Evolutionary conservation across 2,113 vertebrate species (phyloP).

Genomic region (Sinocyclocheilus grahami): DNA sequence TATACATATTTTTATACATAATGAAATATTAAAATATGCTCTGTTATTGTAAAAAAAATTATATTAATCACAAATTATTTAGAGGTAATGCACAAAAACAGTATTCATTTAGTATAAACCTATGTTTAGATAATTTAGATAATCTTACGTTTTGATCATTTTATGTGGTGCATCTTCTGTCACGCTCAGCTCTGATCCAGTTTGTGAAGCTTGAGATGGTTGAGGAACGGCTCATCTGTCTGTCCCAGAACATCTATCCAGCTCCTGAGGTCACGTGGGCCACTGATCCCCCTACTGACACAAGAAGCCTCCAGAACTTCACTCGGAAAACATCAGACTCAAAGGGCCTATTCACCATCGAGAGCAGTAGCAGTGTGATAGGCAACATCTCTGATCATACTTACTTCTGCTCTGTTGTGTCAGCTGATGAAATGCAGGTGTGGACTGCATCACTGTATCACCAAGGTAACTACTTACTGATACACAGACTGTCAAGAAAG

Average conservation of each 20-base stretch:
- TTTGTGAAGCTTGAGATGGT: slow-evolving; percentile 71
- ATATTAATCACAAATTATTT: too few relatives aligned
- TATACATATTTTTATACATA: too few relatives aligned
- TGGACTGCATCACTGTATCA: slow-evolving; percentile 73
- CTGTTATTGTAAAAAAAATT: too few relatives aligned
- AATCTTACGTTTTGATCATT: background rate
- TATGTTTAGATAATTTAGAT: too few relatives aligned
- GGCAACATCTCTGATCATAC: slow-evolving; percentile 66
- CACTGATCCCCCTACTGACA: slow-evolving; percentile 53
- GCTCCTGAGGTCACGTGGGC: slow-evolving; percentile 68
- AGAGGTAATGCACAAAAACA: too few relatives aligned
- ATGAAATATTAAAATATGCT: too few relatives aligned
- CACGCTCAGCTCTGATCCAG: slow-evolving; percentile 69
- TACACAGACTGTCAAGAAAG: background rate
- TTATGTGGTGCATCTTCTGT: background rate
- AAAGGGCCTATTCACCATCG: slow-evolving; percentile 72
- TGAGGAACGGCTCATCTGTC: slow-evolving; percentile 65
- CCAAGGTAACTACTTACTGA: slow-evolving; percentile 65
- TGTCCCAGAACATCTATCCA: slow-evolving; percentile 73
- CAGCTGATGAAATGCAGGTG: slow-evolving; percentile 71
- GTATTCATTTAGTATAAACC: too few relatives aligned
- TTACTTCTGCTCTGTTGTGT: slow-evolving; percentile 74
- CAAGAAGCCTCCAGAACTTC: slow-evolving; percentile 58
- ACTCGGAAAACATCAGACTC: slow-evolving; percentile 70
- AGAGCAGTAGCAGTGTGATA: slow-evolving; percentile 68